phyloP scores from a whole-genome alignment of 2,888 invertebrate species.

The Meliscaeva auricollis region DNA sequence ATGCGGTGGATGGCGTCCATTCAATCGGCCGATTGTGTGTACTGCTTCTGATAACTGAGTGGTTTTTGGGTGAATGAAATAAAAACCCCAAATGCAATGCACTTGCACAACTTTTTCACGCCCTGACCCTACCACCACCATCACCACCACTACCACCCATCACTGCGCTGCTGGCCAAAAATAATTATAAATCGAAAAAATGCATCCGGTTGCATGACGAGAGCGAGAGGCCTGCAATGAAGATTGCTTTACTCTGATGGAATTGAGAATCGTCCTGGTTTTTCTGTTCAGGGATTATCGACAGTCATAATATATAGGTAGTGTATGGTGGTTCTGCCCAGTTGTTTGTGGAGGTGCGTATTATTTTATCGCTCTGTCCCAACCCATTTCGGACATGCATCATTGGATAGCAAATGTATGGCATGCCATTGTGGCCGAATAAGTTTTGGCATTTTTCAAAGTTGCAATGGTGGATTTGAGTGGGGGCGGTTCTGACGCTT shows the following conservation, averaged over 20 bases:
- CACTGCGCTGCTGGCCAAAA: slow-evolving; percentile 44
- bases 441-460: slow-evolving; percentile 56
- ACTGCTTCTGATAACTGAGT: slow-evolving; percentile 64
- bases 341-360: slow-evolving; percentile 71
- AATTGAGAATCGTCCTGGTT: slow-evolving; percentile 41
- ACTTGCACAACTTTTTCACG: slow-evolving; percentile 11
- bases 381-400: slow-evolving; percentile 51
- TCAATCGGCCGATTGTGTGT: slow-evolving; percentile 44
- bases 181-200: slow-evolving; percentile 73
- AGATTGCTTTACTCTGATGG: slow-evolving; percentile 17
- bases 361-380: slow-evolving; percentile 64
- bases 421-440: slow-evolving; percentile 62
- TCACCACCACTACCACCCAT: neutral
- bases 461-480: neutral
- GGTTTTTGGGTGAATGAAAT: slow-evolving; percentile 49
- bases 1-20: slow-evolving; percentile 37
- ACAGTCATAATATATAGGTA: slow-evolving; percentile 12
- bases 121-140: neutral
- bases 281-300: slow-evolving; percentile 71
- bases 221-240: slow-evolving; percentile 30
- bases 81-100: slow-evolving; percentile 54
- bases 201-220: too few species aligned
- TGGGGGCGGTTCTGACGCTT: slow-evolving; percentile 28
- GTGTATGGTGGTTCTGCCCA: neutral
- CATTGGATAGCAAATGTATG: slow-evolving; percentile 56